Conservation (phyloP, 2,888 invertebrate genomes). For the Tetanocera ferruginea region DNA sequence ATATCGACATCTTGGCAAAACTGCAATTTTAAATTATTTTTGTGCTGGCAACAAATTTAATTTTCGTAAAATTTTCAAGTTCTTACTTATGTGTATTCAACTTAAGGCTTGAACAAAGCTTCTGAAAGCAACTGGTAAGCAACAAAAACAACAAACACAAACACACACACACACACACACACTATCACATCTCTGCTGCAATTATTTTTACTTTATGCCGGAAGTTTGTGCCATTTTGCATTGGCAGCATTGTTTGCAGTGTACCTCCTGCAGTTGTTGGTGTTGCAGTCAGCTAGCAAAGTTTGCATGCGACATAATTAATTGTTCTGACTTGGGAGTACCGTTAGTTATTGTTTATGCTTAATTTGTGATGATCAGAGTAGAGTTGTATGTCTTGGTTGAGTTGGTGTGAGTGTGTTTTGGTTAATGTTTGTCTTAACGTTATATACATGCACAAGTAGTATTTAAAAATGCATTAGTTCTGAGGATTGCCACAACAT, state of each 20-base stretch:
- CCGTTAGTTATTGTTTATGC: slow-evolving; percentile 21
- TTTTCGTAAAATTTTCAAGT: no score
- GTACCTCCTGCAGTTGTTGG: background rate
- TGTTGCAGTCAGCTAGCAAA: background rate
- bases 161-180: background rate
- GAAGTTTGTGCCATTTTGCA: slow-evolving; percentile 4
- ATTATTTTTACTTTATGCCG: slow-evolving; percentile 1
- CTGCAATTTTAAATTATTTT: no score
- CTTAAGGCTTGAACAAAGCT: no score
- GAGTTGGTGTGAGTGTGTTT: background rate
- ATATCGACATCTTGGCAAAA: no score
- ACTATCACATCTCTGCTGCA: background rate
- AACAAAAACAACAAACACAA: background rate
- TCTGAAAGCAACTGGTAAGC: background rate
- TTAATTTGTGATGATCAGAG: slow-evolving; percentile 12
- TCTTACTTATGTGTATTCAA: no score
- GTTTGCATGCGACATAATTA: slow-evolving; percentile 20
- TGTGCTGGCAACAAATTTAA: no score
- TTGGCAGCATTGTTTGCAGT: slow-evolving; percentile 9
- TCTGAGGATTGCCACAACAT: background rate
- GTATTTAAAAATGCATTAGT: background rate
- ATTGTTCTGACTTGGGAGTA: slow-evolving; percentile 25
- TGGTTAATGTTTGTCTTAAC: background rate
- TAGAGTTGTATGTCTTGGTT: background rate
- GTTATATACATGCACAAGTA: no score